Evolutionary conservation across 2,113 vertebrate species (phyloP).

Genomic region (Gnathochromis pfefferi): DNA sequence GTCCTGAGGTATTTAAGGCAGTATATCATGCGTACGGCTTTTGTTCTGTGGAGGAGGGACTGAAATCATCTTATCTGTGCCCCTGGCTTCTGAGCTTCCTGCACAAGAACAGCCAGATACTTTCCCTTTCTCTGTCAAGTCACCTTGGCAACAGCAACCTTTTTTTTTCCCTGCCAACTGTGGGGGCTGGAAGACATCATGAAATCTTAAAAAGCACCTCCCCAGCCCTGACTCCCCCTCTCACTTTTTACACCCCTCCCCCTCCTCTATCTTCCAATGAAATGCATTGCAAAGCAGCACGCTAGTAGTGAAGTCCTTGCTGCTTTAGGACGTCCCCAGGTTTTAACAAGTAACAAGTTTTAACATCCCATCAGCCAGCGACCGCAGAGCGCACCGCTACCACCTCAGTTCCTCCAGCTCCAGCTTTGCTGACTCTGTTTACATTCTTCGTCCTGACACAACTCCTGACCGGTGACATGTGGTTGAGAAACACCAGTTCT

Average conservation of each 20-base stretch:
- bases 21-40: slow-evolving; percentile 51
- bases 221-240: slow-evolving; percentile 10
- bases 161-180: slow-evolving; percentile 60
- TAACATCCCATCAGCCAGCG: slow-evolving; percentile 16
- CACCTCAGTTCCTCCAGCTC: not conserved
- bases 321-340: not conserved
- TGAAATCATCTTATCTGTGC: slow-evolving; percentile 66
- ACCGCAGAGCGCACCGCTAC: not conserved
- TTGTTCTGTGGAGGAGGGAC: slow-evolving; percentile 57
- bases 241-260: slow-evolving; percentile 19
- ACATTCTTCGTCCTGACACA: slow-evolving; percentile 47
- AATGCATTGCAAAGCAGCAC: not conserved
- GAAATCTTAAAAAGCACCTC: slow-evolving; percentile 60
- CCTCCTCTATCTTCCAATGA: slow-evolving; percentile 14
- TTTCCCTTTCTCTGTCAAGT: slow-evolving; percentile 72
- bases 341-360: slow-evolving; percentile 14
- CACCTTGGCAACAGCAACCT: slow-evolving; percentile 85
- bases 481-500: slow-evolving; percentile 63
- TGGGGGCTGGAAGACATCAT: slow-evolving; percentile 66
- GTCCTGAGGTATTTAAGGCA: slow-evolving; percentile 49
- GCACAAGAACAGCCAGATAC: slow-evolving; percentile 66
- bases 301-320: not conserved
- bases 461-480: slow-evolving; percentile 35
- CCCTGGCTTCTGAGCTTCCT: slow-evolving; percentile 46
- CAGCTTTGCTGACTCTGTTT: slow-evolving; percentile 32